Evolutionary conservation across 2,888 invertebrate species (phyloP).

Genomic region (Chironomus tentans): DNA sequence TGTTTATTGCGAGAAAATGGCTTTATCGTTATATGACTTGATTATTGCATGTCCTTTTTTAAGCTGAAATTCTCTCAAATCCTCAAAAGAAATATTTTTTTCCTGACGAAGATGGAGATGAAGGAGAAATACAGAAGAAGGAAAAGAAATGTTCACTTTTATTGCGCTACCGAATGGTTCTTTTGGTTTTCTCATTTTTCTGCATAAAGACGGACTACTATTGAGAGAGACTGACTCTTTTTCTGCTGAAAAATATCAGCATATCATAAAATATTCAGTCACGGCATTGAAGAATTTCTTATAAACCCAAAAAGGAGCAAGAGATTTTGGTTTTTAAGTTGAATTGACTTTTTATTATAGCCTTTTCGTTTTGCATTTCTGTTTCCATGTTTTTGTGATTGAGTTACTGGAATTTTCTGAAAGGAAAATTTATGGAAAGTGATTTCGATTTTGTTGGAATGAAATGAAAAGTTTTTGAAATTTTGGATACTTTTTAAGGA

Average conservation of each 20-base stretch:
- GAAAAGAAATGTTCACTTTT: not conserved
- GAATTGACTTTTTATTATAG: not conserved
- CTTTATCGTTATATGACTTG: slow-evolving; percentile 25
- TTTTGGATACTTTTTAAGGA: too few relatives aligned
- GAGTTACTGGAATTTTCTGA: too few relatives aligned
- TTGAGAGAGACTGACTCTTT: not conserved
- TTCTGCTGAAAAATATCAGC: not conserved
- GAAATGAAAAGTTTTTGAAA: too few relatives aligned
- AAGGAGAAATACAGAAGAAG: not conserved
- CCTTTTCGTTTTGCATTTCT: too few relatives aligned
- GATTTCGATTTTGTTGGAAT: too few relatives aligned
- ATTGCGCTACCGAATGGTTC: slow-evolving; percentile 10
- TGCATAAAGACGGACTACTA: not conserved
- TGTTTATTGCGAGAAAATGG: not conserved
- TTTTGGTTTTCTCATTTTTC: not conserved
- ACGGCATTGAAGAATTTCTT: slow-evolving; percentile 1
- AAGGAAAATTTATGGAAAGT: too few relatives aligned
- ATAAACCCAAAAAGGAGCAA: not conserved
- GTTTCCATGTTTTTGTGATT: too few relatives aligned
- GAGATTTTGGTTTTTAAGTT: not conserved
- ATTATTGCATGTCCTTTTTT: slow-evolving; percentile 4
- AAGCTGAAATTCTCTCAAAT: not conserved
- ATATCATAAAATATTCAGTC: slow-evolving; percentile 10
- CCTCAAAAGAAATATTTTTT: not conserved
- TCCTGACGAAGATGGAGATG: not conserved